Percentiles rank a stretch among this genome's conserved stretches.
Conservation (phyloP, 2,888 invertebrate genomes). For the Eudemis profundana region DNA sequence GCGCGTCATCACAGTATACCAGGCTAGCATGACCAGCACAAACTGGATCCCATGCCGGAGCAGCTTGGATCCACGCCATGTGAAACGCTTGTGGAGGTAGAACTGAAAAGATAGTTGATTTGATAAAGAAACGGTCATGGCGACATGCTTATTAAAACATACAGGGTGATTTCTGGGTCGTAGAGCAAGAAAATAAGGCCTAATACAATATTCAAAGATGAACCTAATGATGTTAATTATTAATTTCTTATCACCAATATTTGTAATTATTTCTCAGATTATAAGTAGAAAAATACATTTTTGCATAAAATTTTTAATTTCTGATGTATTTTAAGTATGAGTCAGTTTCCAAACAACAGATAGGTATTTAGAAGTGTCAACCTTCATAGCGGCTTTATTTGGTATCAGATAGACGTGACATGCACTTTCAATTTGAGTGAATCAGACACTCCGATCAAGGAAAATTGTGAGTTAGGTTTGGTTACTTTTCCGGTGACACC, state of each 20-base stretch:
- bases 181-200: too few relatives aligned
- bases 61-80: slow-evolving; percentile 92
- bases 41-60: slow-evolving; percentile 94
- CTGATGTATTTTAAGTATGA: background rate
- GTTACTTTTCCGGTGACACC: too few relatives aligned
- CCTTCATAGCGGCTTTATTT: background rate
- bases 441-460: background rate
- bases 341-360: background rate
- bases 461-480: background rate
- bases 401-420: background rate
- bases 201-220: too few relatives aligned
- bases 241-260: too few relatives aligned
- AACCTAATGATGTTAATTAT: too few relatives aligned
- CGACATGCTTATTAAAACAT: too few relatives aligned
- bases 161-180: too few relatives aligned
- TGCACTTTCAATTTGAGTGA: background rate
- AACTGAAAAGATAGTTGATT: slow-evolving; percentile 83
- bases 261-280: too few relatives aligned
- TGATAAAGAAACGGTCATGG: too few relatives aligned
- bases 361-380: background rate
- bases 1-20: slow-evolving; percentile 95
- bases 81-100: slow-evolving; percentile 94
- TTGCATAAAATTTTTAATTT: background rate
- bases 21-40: slow-evolving; percentile 90
- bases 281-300: too few relatives aligned